Evolutionary conservation across 2,888 invertebrate genomes (phyloP).

Genomic region (Kuschelorhynchus macadamiae): DNA sequence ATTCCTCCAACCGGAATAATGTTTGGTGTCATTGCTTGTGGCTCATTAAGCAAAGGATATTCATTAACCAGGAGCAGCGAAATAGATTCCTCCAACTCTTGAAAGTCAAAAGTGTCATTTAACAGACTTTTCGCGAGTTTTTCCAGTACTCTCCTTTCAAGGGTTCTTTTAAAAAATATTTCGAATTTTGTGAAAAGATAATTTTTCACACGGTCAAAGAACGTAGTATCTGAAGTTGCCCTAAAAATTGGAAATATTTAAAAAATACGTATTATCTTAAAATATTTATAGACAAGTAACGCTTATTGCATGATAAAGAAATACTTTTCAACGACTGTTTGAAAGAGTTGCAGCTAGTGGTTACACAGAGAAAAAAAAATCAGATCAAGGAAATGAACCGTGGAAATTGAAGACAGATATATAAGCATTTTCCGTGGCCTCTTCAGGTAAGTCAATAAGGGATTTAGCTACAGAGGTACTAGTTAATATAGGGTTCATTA

Average conservation of each 20-base stretch:
- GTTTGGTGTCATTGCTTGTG: slow-evolving; percentile 62
- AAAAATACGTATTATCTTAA: neutral
- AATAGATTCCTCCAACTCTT: slow-evolving; percentile 56
- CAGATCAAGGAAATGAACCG: no score
- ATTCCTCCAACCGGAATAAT: slow-evolving; percentile 65
- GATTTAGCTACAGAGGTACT: no score
- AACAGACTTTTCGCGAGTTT: slow-evolving; percentile 53
- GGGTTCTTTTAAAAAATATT: slow-evolving; percentile 36
- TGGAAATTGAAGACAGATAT: no score
- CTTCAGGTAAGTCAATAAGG: no score
- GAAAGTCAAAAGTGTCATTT: slow-evolving; percentile 55
- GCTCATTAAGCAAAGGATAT: slow-evolving; percentile 59
- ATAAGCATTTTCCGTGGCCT: no score
- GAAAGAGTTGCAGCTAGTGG: no score
- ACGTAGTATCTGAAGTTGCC: slow-evolving; percentile 49
- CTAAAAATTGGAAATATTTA: slow-evolving; percentile 33
- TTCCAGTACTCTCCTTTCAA: slow-evolving; percentile 43
- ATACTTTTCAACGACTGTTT: no score
- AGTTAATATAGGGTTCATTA: no score
- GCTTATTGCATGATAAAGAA: no score
- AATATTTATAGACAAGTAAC: neutral
- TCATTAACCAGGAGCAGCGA: slow-evolving; percentile 60
- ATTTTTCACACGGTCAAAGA: slow-evolving; percentile 40
- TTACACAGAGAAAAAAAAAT: no score
- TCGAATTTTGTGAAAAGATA: slow-evolving; percentile 28